Conservation (phyloP, 2,113 vertebrate genomes). For the Clarias gariepinus region DNA sequence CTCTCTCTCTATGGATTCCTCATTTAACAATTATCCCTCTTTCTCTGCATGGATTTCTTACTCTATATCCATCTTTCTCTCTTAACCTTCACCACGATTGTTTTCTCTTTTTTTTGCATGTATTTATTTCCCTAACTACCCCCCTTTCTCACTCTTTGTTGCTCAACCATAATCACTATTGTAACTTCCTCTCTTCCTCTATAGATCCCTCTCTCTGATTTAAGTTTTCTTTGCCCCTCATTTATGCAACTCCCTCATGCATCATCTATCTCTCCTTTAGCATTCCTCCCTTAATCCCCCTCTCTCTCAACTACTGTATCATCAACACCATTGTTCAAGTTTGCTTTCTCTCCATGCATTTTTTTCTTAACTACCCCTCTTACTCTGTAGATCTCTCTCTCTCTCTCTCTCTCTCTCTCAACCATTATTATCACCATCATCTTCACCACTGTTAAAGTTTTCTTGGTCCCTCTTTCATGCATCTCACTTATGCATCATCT, state of each 20-base stretch:
- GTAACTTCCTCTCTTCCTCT: background rate
- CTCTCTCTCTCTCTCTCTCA: conserved; percentile 16
- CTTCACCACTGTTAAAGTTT: background rate
- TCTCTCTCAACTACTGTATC: background rate
- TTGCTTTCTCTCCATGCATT: background rate
- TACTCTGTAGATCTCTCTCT: background rate
- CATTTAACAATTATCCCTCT: background rate
- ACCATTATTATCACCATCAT: no score
- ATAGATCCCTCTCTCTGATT: background rate
- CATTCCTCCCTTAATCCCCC: background rate
- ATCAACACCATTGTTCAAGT: no score
- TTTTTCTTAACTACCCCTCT: background rate
- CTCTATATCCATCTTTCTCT: background rate
- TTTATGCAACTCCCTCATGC: background rate
- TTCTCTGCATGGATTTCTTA: background rate
- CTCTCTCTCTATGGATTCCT: background rate
- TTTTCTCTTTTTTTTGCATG: background rate
- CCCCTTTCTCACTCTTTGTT: background rate
- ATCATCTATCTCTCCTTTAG: background rate
- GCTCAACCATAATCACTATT: background rate
- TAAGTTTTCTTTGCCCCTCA: background rate
- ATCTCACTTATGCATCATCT: background rate
- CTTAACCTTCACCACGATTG: background rate
- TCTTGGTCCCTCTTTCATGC: background rate
- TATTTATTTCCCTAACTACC: background rate